Evolutionary conservation across 2,113 vertebrate genomes (phyloP), one percentile per base, ranked within the genome.

Genomic region (Microtus pennsylvanicus): DNA sequence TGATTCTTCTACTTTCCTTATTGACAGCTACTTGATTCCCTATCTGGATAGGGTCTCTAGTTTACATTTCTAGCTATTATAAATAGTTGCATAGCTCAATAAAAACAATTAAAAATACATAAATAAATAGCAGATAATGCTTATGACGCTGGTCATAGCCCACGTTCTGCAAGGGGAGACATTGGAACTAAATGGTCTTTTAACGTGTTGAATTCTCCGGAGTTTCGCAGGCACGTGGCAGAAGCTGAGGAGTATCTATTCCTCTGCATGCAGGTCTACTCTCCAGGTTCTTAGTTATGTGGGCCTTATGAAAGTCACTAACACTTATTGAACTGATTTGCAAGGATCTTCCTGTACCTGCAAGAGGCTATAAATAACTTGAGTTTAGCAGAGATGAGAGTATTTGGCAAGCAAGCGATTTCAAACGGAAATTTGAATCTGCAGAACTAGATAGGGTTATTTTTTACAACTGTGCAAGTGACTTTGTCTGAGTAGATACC

Each of bases 371-470:
- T 63, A 63, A 72, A 50, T 91, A 81, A 70, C 63, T 65, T 72
- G 10, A 65, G 63, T 45, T 91, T 74, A 82, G 38, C 10, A 35
- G 87, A 72, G 50, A 94, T 88, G 75, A 0, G 2, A 14, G 2
- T 86, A 30, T 67, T 83, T 80, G 42, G 12, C 42, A 87, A 88
- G 83, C 12, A 78, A 61, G 6, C 24, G 7, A 61, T 74, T 93
- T 85, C 47, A 86, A 96, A 82, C 38, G 83, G 58, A 91, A 80
- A 81, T 93, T 52, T 87, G 16, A 55, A 38, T 87, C 83, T 61
- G 9, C 24, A 80, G 0, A 90, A 58, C 21, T 69, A 61, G 4
- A 7, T 87, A 70, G 42, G 21, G 35, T 90, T 81, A 78, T 90
- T 78, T 85, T 82, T 92, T 83, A 82, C 14, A 24, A 22, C 4